phyloP scores from a whole-genome alignment of 2,113 vertebrate genomes.

The Heteronetta atricapilla region DNA sequence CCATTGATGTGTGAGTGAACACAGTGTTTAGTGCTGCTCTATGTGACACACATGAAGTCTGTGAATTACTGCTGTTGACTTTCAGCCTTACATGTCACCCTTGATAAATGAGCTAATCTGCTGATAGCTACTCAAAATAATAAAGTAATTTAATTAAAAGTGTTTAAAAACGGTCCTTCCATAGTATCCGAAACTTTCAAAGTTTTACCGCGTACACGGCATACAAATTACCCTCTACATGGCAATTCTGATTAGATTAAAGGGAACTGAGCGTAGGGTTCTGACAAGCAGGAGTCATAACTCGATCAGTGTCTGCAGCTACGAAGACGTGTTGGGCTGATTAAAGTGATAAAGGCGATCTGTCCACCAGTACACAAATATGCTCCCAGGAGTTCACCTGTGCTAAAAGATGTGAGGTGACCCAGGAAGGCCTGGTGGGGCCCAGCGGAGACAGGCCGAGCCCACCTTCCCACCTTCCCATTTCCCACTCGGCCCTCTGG shows the following conservation, averaged over 20 bases:
- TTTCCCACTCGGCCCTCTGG: not conserved
- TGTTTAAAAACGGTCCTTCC: not conserved
- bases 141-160: slow-evolving; percentile 1
- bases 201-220: not conserved
- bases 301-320: not conserved
- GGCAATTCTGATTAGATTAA: not conserved
- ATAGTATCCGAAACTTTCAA: not conserved
- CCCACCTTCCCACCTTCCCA: not conserved
- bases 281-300: not conserved
- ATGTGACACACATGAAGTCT: not conserved
- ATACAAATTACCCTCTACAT: not conserved
- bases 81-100: not conserved
- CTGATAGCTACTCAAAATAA: slow-evolving; percentile 43
- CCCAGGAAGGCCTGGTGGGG: not conserved
- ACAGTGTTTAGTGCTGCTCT: not conserved
- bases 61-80: slow-evolving; percentile 8
- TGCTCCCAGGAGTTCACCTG: not conserved
- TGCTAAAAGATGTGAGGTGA: not conserved
- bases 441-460: not conserved
- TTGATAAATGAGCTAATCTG: slow-evolving; percentile 27
- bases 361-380: not conserved
- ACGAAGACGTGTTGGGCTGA: not conserved
- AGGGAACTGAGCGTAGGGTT: not conserved
- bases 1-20: slow-evolving; percentile 10
- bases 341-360: not conserved